Evolutionary conservation across 2,888 invertebrate species (phyloP).

Genomic region (Hypolimnas misippus): DNA sequence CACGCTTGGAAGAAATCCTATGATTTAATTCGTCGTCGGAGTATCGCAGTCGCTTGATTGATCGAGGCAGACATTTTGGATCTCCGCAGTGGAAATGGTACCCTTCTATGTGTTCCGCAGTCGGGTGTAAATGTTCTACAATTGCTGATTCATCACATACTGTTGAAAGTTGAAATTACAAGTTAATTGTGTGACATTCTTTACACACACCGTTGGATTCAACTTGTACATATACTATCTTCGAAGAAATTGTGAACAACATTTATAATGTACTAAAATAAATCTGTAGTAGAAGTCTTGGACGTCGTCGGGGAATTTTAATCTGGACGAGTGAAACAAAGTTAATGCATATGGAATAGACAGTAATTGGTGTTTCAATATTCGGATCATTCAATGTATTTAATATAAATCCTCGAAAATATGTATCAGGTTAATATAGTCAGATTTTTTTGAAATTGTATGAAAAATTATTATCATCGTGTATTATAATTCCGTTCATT

Average conservation of each 20-base stretch:
- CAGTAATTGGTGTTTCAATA: slow-evolving; percentile 13
- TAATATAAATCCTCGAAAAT: slow-evolving; percentile 18
- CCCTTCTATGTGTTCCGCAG: slow-evolving; percentile 24
- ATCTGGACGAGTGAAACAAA: slow-evolving; percentile 11
- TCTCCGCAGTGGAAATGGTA: slow-evolving; percentile 35
- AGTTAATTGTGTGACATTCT: slow-evolving; percentile 7
- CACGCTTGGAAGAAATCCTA: slow-evolving; percentile 81
- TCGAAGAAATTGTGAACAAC: slow-evolving; percentile 27
- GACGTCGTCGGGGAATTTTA: slow-evolving; percentile 22
- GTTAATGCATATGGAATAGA: slow-evolving; percentile 1
- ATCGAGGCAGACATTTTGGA: slow-evolving; percentile 52
- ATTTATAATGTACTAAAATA: slow-evolving; percentile 19
- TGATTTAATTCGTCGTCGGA: slow-evolving; percentile 77
- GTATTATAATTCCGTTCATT: slow-evolving; percentile 56
- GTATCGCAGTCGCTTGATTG: slow-evolving; percentile 69
- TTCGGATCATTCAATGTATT: slow-evolving; percentile 12
- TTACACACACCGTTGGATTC: slow-evolving; percentile 12
- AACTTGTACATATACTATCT: slow-evolving; percentile 13
- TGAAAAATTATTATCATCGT: slow-evolving; percentile 33
- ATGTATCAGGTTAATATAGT: slow-evolving; percentile 35
- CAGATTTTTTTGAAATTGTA: slow-evolving; percentile 37
- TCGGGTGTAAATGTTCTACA: slow-evolving; percentile 17
- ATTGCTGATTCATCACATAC: slow-evolving; percentile 26
- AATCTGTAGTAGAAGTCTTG: slow-evolving; percentile 7
- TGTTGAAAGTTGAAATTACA: slow-evolving; percentile 20